Conservation (phyloP, 2,888 invertebrate species). For the Baronia brevicornis region DNA sequence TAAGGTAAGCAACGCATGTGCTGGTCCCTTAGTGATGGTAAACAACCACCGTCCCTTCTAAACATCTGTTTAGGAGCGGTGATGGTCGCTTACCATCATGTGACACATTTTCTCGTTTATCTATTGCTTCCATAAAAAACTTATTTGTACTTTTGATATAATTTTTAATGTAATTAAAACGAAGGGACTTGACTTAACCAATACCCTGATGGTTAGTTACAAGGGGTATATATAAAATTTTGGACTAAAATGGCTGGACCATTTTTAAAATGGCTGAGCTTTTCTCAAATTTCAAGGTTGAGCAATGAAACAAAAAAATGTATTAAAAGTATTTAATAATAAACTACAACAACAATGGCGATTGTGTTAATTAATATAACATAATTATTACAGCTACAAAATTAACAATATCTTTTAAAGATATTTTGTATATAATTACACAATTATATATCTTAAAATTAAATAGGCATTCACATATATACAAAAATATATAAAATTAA, state of each 20-base stretch:
- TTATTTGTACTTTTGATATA: too few species aligned
- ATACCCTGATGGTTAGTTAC: too few species aligned
- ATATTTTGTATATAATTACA: constrained; percentile 26
- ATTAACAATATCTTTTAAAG: constrained; percentile 46
- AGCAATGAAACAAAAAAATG: constrained; percentile 3
- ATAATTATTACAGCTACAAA: constrained; percentile 27
- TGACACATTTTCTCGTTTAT: too few species aligned
- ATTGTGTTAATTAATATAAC: constrained; percentile 37
- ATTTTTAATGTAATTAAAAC: too few species aligned
- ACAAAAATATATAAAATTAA: constrained; percentile 2
- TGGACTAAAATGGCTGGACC: background rate
- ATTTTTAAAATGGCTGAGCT: background rate
- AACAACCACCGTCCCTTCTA: too few species aligned
- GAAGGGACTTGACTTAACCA: too few species aligned
- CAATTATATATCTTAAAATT: constrained; percentile 17
- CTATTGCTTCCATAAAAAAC: too few species aligned
- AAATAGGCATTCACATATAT: constrained; percentile 6
- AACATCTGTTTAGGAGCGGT: too few species aligned
- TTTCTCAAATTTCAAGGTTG: background rate
- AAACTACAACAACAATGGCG: constrained; percentile 63
- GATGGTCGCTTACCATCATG: too few species aligned
- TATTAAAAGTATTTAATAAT: constrained; percentile 53
- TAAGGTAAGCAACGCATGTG: too few species aligned
- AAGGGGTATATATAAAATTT: too few species aligned
- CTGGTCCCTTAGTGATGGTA: too few species aligned